Percentiles rank a stretch among this genome's conserved stretches.
These are phyloP conservation scores for Ferrisia virgata DNA, from an alignment of 2,888 invertebrate species.

Conservation along the genomic window DNA sequence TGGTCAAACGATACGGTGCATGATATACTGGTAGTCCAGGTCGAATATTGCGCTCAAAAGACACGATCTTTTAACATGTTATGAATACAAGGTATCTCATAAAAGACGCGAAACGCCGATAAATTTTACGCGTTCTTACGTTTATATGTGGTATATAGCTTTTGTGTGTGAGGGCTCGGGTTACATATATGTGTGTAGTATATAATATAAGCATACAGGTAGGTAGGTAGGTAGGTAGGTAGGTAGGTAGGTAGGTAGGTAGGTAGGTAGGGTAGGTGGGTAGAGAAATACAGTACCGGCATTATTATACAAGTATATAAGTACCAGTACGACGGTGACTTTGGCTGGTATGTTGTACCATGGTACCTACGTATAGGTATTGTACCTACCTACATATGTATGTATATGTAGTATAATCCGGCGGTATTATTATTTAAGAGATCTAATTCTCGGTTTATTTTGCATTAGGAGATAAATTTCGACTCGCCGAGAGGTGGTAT, in stretches of 20 bases:
- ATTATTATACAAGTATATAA: no score
- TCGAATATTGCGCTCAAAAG: not conserved
- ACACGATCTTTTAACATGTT: not conserved
- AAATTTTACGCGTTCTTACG: not conserved
- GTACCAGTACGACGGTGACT: not conserved
- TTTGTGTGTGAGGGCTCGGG: not conserved
- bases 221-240: not conserved
- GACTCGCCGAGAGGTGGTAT: constrained; percentile 85
- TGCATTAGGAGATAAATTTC: constrained; percentile 76
- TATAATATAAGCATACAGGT: no score
- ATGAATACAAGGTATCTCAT: not conserved
- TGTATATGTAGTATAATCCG: not conserved
- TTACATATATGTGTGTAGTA: not conserved
- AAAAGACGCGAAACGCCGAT: not conserved
- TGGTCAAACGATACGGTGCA: not conserved
- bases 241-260: not conserved
- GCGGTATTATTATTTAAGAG: constrained; percentile 1
- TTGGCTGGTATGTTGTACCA: not conserved
- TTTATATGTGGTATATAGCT: not conserved
- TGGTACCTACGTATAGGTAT: no score
- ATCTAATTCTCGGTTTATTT: constrained; percentile 31
- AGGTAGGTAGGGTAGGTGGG: no score
- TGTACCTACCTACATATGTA: no score
- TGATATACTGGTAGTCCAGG: not conserved
- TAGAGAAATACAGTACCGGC: no score